Percentiles rank a stretch among this genome's conserved stretches.
Evolutionary conservation across 2,113 vertebrate genomes (phyloP).

Genomic region (Tychaedon coryphoeus): DNA sequence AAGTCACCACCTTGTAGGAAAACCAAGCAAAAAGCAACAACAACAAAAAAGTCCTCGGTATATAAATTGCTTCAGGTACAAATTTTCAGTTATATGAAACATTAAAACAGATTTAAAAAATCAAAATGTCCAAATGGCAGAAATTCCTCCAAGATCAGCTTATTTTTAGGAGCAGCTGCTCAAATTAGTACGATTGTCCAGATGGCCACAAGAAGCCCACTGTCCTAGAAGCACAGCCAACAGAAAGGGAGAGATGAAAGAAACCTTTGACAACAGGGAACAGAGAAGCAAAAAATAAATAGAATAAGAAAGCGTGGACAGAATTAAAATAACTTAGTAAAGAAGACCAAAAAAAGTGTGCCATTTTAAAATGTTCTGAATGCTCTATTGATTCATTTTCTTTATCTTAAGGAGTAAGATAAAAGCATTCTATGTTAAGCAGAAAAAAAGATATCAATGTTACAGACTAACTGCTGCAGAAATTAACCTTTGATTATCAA

Average conservation of each 20-base stretch:
- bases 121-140: neutral
- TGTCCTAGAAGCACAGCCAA: neutral
- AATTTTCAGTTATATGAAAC: neutral
- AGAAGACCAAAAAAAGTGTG: neutral
- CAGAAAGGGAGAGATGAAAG: neutral
- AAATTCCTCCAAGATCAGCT: neutral
- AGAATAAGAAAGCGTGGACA: neutral
- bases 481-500: neutral
- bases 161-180: neutral
- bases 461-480: neutral
- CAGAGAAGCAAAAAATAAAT: neutral
- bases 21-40: neutral
- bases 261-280: neutral
- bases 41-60: fast-evolving
- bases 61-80: neutral
- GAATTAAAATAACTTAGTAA: neutral
- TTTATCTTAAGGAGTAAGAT: neutral
- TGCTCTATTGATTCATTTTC: neutral
- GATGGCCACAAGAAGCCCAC: neutral
- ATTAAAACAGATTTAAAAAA: neutral
- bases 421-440: neutral
- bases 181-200: neutral
- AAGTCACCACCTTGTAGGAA: neutral
- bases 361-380: neutral
- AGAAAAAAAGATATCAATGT: neutral